Conservation (phyloP, 2,888 invertebrate genomes). For the Troglohyphantes excavatus region DNA sequence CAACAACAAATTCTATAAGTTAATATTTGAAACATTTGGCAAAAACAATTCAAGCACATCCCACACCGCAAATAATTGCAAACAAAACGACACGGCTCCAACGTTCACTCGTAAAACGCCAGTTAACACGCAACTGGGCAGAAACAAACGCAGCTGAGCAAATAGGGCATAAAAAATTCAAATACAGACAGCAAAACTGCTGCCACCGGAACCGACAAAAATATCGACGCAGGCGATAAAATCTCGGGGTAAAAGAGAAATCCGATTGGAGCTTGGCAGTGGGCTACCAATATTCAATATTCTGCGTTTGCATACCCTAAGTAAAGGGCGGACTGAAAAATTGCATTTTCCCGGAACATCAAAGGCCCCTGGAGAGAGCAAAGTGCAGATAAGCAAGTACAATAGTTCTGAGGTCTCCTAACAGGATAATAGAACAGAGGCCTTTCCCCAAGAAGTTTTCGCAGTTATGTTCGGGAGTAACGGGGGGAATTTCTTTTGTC, state of each 20-base stretch:
- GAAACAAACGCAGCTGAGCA: slow-evolving; percentile 8
- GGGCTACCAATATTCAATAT: slow-evolving; percentile 76
- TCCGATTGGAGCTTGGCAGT: slow-evolving; percentile 65
- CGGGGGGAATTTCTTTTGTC: background rate
- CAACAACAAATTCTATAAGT: too few species aligned
- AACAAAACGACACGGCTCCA: background rate
- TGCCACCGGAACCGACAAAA: slow-evolving; percentile 50
- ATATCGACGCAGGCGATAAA: slow-evolving; percentile 49
- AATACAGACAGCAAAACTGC: background rate
- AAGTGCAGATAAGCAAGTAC: slow-evolving; percentile 44
- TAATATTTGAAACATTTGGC: too few species aligned
- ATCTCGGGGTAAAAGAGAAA: slow-evolving; percentile 40
- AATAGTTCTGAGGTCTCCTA: slow-evolving; percentile 33
- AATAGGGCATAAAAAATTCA: slow-evolving; percentile 28
- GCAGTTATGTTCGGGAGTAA: slow-evolving; percentile 9
- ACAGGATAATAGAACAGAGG: slow-evolving; percentile 62
- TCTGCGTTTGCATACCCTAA: slow-evolving; percentile 73
- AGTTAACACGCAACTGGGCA: background rate
- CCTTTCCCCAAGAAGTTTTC: background rate
- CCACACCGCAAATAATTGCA: background rate
- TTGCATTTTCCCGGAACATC: slow-evolving; percentile 56
- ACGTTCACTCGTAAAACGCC: background rate
- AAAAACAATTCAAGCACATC: too few species aligned
- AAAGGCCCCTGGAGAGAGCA: slow-evolving; percentile 34
- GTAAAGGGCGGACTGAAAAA: slow-evolving; percentile 46